Base-by-base conservation (phyloP, 2,113 vertebrate species). In the Dasyprocta punctata region DNA sequence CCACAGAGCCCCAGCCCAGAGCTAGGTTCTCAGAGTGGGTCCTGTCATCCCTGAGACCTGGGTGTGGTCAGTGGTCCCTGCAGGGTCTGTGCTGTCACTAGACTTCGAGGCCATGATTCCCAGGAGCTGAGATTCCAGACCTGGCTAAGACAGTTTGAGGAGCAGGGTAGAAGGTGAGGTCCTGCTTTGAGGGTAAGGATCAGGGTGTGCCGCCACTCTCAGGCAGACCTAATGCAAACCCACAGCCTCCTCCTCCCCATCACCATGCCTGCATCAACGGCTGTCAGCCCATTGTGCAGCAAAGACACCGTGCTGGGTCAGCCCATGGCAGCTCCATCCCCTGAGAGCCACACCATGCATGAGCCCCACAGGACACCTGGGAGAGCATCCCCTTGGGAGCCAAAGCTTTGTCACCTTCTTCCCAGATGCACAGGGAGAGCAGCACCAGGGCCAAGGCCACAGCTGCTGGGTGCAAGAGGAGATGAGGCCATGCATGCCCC, bases 71-170 rank as follows among this genome's bases (percentile, higher is more conserved):
- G n/a, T 41, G 47, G 63, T 3, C 24, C 47, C 28, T 26, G 19
- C 0, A 38, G 1, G 4, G 19, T 41, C n/a, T 28, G 41, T 16
- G 8, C n/a, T 58, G 13, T 20, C 20, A 36, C 9, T 3, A n/a
- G 73, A 24, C 58, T n/a, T 88, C n/a, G 36, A 47, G 16, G 67
- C 0, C 71, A 75, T 38, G 10, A 20, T 44, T 86, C 36, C 33
- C 0, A 20, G 0, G 47, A 0, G 61, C 12, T 2, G 41, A 36
- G 9, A 60, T 38, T 7, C 41, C 60, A 49, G 86, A 16, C 56
- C 52, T 47, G 47, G 17, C 49, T 69, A 13, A 47, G 3, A 56
- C 36, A 49, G 14, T 36, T 71, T 54, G 83, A 49, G 56, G 56
- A 17, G 28, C 54, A 92, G 80, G 52, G 44, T 56, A 77, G 41